phyloP scores from a whole-genome alignment of 2,113 vertebrate species.

The Chloropsis cyanopogon region DNA sequence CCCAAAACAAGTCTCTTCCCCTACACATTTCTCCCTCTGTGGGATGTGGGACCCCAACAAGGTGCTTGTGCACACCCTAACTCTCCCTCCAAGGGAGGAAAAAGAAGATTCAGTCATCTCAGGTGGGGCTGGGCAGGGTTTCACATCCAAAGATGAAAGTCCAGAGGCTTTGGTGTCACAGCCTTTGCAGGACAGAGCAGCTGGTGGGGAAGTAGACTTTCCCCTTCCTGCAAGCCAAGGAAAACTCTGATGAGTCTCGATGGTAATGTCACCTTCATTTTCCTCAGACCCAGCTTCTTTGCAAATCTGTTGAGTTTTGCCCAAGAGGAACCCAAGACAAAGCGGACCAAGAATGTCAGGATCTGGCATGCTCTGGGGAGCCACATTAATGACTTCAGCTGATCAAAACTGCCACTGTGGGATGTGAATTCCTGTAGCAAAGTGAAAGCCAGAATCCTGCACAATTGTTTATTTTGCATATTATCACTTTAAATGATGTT shows the following conservation, averaged over 20 bases:
- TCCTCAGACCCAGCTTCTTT: neutral
- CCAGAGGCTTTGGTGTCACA: neutral
- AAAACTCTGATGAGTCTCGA: rapidly evolving
- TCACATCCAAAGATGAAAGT: neutral
- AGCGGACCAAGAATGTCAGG: neutral
- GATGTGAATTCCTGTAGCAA: neutral
- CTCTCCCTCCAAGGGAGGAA: neutral
- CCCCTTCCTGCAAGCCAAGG: neutral
- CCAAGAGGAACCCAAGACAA: neutral
- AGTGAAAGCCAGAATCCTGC: neutral
- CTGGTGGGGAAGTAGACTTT: neutral
- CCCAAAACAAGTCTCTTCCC: neutral
- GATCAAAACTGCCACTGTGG: neutral
- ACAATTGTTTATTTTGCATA: neutral
- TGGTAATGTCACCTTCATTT: neutral
- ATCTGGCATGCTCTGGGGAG: neutral
- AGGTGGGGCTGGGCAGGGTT: neutral
- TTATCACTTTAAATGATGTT: constrained; percentile 26
- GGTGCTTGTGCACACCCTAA: neutral
- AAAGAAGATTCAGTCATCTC: neutral
- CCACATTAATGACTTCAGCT: rapidly evolving
- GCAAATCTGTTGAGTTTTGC: neutral
- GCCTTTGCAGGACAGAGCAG: neutral
- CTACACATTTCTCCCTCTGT: neutral
- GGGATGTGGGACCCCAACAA: too few species aligned